A percentile compares a stretch with the other conserved stretches of the same genome.
Evolutionary conservation across 2,888 invertebrate species (phyloP).

Genomic region (Drosophila borealis): DNA sequence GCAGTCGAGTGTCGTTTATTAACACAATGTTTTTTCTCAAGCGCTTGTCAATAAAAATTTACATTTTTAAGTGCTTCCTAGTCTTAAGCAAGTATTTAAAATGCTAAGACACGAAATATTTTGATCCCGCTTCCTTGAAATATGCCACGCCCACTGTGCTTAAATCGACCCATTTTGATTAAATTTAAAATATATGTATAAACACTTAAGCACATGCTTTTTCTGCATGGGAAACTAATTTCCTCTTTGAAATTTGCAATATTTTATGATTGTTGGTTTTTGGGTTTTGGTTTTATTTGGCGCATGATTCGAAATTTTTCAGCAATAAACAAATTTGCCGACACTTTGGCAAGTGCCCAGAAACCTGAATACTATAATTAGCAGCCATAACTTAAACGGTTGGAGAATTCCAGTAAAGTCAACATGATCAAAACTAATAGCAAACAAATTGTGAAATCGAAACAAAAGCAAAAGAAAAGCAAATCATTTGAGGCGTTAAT

Average conservation of each 20-base stretch:
- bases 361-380: not conserved
- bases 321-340: constrained; percentile 23
- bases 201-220: not conserved
- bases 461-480: constrained; percentile 17
- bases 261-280: not conserved
- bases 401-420: constrained; percentile 3
- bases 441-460: constrained; percentile 32
- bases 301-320: constrained; percentile 9
- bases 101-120: constrained; percentile 22
- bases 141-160: constrained; percentile 23
- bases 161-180: not conserved
- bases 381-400: constrained; percentile 5
- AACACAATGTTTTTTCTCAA: not conserved
- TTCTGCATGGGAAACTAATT: not conserved
- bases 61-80: constrained; percentile 25
- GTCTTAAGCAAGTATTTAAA: constrained; percentile 2
- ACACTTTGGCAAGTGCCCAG: constrained; percentile 1
- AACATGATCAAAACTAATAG: constrained; percentile 9
- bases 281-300: constrained; percentile 8
- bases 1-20: too few species aligned
- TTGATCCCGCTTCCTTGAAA: constrained; percentile 25
- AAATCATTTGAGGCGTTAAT: constrained; percentile 17
- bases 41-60: constrained; percentile 29
- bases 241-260: not conserved
- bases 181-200: not conserved